phyloP scores from a whole-genome alignment of 2,797 vertebrate genomes.

The Hafferia zeledoni region DNA sequence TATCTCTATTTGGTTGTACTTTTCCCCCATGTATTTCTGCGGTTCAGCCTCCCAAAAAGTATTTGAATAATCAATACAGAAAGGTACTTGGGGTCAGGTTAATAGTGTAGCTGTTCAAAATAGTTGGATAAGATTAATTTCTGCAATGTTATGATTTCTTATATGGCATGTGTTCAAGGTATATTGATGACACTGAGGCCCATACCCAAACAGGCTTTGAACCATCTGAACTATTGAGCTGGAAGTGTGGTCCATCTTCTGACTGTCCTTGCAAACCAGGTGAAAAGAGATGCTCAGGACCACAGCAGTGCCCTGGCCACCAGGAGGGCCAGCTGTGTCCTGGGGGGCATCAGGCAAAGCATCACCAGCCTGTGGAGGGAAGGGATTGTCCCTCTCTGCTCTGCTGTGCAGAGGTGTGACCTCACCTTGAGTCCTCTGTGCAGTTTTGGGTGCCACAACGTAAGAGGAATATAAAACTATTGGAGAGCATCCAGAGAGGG shows the following conservation, averaged over 20 bases:
- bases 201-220: background rate
- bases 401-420: background rate
- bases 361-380: background rate
- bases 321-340: background rate
- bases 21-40: background rate
- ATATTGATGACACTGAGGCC: background rate
- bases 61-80: background rate
- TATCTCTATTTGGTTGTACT: background rate
- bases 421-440: no score
- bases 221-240: background rate
- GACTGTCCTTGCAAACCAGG: background rate
- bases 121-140: background rate
- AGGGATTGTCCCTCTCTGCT: background rate
- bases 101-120: background rate
- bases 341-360: background rate
- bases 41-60: background rate
- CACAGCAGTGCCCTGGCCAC: background rate
- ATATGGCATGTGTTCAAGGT: rapidly evolving
- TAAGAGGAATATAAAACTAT: background rate
- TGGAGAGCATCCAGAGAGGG: background rate
- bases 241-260: background rate
- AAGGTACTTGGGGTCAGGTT: background rate
- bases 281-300: background rate
- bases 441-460: background rate
- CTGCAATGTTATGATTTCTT: background rate